Base-by-base conservation (phyloP, 2,113 vertebrate genomes). In the Salvelinus sp. region DNA sequence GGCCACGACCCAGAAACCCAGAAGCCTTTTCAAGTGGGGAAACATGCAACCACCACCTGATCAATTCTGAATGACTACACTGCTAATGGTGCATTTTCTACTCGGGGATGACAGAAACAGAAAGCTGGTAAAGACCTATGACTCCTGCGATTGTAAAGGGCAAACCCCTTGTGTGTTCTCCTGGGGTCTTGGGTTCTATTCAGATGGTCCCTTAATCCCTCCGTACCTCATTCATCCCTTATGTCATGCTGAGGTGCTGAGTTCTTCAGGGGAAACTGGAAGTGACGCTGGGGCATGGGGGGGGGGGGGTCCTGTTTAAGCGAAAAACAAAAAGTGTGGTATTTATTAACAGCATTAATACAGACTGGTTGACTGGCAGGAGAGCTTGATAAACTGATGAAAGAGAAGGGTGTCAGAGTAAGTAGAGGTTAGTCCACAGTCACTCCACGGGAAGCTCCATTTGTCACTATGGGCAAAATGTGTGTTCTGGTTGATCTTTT, bases 221-320 rank as follows among this genome's bases (percentile, higher is more conserved):
- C 47, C 78, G 57, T 90, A 93, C 93, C 92, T 93, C 91, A 89
- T 91, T 92, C 93, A 93, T 93, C 83, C 80, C 90, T 91, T 86
- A 80, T 71, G 65, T 91, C 65, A 78, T 88, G 78, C 71, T 76
- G 73, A 62, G 25, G 81, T 82, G 86, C 44, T 74, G 87, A 90
- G 90, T 88, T 92, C 86, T 84, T 88, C 81, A 78, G 78, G 72
- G 67, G 54, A 72, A 74, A 81, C 67, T 80, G 81, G 81, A 84
- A 82, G 75, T 73, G 68, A 85, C 60, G 77, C 27, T 67, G 73
- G 76, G 85, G 79, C 89, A 83, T 85, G 76, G 65, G 30, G 14
- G 5, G 14, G 2, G 14, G 2, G 4, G 5, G 18, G 16, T 68
- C 30, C 16, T 44, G 66, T 68, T 18, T 47, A 25, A 68, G 25